These are phyloP conservation scores for Toxotes jaculatrix DNA, from an alignment of 2,113 vertebrate species.

Conservation along the genomic window DNA sequence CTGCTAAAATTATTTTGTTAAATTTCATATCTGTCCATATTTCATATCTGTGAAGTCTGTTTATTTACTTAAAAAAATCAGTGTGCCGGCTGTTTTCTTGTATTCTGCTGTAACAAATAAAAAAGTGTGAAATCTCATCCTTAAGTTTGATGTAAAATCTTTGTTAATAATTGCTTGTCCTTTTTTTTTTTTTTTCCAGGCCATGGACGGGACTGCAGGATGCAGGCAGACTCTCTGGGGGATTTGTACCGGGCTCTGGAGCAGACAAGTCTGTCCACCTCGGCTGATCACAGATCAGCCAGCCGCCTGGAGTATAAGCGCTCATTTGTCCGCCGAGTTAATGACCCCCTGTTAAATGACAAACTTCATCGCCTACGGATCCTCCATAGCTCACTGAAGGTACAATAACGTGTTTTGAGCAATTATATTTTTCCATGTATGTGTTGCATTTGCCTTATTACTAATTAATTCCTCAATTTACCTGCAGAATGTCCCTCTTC, in stretches of 20 bases:
- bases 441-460: neutral
- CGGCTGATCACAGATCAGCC: constrained; percentile 91
- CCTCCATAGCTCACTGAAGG: constrained; percentile 98
- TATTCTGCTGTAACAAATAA: neutral
- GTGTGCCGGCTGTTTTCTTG: neutral
- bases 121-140: neutral
- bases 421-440: neutral
- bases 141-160: neutral
- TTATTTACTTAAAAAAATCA: neutral
- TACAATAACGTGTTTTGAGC: constrained; percentile 62
- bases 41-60: neutral
- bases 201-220: constrained; percentile 82
- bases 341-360: constrained; percentile 95
- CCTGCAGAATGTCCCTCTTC: constrained; percentile 90
- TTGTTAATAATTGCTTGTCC: neutral
- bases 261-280: constrained; percentile 91
- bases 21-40: neutral
- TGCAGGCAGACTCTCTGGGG: constrained; percentile 92
- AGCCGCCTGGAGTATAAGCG: constrained; percentile 95
- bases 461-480: constrained; percentile 68
- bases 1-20: neutral
- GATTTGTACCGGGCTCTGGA: constrained; percentile 96
- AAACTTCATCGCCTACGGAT: constrained; percentile 96
- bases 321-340: constrained; percentile 94
- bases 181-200: constrained; percentile 53